Percentiles rank a stretch among this genome's conserved stretches.
Evolutionary conservation across 53 echinoderm and acorn worm genomes (phyloP).

Genomic region (Temnopleurus reevesii): DNA sequence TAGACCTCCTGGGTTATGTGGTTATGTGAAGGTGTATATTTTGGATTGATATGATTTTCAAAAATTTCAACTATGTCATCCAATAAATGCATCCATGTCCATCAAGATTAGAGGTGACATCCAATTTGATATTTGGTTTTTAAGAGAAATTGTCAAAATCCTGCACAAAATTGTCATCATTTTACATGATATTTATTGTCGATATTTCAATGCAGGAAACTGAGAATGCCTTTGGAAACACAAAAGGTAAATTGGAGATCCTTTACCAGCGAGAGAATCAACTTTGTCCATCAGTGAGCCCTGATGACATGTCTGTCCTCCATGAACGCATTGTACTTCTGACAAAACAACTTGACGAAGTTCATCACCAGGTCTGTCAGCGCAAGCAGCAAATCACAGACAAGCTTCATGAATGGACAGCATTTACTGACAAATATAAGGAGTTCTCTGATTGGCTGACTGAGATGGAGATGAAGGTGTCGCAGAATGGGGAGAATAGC

Average conservation of each 20-base stretch:
- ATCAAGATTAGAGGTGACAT: no score
- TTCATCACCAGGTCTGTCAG: slow-evolving; percentile 84
- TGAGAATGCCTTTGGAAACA: slow-evolving; percentile 78
- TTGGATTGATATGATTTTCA: no score
- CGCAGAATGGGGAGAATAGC: slow-evolving; percentile 94
- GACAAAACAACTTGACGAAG: slow-evolving; percentile 90
- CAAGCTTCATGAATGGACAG: slow-evolving; percentile 88
- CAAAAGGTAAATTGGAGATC: slow-evolving; percentile 71
- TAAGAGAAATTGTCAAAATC: no score
- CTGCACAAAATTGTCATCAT: no score
- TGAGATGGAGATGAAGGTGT: slow-evolving; percentile 82
- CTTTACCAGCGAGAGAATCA: slow-evolving; percentile 73
- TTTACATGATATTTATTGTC: no score
- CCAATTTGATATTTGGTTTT: no score
- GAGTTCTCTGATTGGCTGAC: slow-evolving; percentile 99
- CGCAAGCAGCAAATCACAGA: slow-evolving; percentile 82
- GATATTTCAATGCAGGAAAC: slow-evolving; percentile 88
- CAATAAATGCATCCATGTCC: no score
- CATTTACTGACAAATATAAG: slow-evolving; percentile 79
- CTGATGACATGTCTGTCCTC: slow-evolving; percentile 93
- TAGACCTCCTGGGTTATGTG: no score
- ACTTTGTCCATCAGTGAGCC: slow-evolving; percentile 76
- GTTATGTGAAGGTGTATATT: no score
- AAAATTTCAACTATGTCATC: no score
- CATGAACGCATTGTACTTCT: slow-evolving; percentile 90